Conservation (phyloP, 1,140 invertebrate genomes). For the Sinonovacula constricta region DNA sequence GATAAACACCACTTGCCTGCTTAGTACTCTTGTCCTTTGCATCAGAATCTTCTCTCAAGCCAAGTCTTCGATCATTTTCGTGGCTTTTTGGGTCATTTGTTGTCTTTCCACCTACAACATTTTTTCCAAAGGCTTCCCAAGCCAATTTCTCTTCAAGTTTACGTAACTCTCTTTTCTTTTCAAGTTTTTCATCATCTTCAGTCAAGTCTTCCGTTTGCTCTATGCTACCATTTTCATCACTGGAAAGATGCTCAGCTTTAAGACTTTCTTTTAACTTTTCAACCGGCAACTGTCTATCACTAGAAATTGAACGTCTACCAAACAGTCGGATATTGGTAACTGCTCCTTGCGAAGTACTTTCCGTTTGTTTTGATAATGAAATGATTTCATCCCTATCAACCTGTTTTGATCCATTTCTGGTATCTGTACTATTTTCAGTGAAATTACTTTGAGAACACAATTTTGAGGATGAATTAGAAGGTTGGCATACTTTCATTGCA, state of each 20-base stretch:
- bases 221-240: not conserved
- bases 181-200: not conserved
- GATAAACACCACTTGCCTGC: too few relatives aligned
- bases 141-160: not conserved
- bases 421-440: too few relatives aligned
- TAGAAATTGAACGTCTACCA: too few relatives aligned
- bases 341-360: too few relatives aligned
- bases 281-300: not conserved
- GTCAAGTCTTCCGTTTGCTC: not conserved
- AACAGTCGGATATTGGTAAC: too few relatives aligned
- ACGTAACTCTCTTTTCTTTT: not conserved
- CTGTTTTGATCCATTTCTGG: too few relatives aligned
- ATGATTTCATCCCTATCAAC: too few relatives aligned
- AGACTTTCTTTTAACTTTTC: not conserved
- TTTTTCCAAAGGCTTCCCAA: not conserved
- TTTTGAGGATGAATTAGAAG: too few relatives aligned
- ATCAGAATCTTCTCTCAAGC: not conserved
- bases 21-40: too few relatives aligned
- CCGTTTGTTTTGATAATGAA: too few relatives aligned
- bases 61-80: not conserved
- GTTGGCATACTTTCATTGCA: too few relatives aligned
- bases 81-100: not conserved
- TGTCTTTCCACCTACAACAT: not conserved
- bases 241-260: not conserved
- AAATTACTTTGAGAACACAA: too few relatives aligned